Evolutionary conservation across 1,140 invertebrate genomes (phyloP).

Genomic region (Drosophila pseudoobscura): DNA sequence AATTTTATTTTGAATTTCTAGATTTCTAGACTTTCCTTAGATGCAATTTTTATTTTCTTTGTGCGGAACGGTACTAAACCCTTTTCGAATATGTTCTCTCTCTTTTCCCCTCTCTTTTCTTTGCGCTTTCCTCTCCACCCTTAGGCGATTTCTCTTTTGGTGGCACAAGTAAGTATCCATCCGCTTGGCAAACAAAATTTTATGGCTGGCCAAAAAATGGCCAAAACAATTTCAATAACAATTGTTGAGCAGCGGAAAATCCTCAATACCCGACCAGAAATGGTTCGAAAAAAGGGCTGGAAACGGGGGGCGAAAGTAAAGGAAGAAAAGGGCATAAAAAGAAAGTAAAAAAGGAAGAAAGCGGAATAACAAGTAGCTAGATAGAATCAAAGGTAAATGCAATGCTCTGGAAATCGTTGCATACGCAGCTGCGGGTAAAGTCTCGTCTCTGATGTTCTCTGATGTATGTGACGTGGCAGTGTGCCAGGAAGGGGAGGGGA

Average conservation of each 20-base stretch:
- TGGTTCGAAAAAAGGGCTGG: background rate
- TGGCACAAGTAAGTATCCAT: slow-evolving; percentile 92
- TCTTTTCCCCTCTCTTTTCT: slow-evolving; percentile 1
- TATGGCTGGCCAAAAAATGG: slow-evolving; percentile 58
- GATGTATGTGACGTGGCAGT: slow-evolving; percentile 25
- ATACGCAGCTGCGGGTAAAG: slow-evolving; percentile 59
- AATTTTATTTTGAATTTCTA: slow-evolving; percentile 50
- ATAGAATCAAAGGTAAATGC: slow-evolving; percentile 76
- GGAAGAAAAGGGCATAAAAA: slow-evolving; percentile 29
- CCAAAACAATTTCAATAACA: slow-evolving; percentile 80
- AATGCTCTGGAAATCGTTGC: slow-evolving; percentile 62
- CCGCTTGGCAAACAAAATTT: slow-evolving; percentile 66
- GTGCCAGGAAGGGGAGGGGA: background rate
- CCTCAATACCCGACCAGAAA: slow-evolving; percentile 16
- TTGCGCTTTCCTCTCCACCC: slow-evolving; percentile 22
- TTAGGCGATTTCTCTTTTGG: slow-evolving; percentile 91
- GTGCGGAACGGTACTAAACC: slow-evolving; percentile 50
- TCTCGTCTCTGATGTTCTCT: slow-evolving; percentile 3
- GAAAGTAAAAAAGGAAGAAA: slow-evolving; percentile 38
- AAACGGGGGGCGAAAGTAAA: slow-evolving; percentile 6
- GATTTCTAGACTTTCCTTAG: slow-evolving; percentile 13
- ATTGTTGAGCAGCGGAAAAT: slow-evolving; percentile 68
- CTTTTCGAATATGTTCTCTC: slow-evolving; percentile 44
- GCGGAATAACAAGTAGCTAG: slow-evolving; percentile 51
- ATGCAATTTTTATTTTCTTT: slow-evolving; percentile 38